phyloP scores from a whole-genome alignment of 1,140 invertebrate genomes.

The Drosophila watanabei region DNA sequence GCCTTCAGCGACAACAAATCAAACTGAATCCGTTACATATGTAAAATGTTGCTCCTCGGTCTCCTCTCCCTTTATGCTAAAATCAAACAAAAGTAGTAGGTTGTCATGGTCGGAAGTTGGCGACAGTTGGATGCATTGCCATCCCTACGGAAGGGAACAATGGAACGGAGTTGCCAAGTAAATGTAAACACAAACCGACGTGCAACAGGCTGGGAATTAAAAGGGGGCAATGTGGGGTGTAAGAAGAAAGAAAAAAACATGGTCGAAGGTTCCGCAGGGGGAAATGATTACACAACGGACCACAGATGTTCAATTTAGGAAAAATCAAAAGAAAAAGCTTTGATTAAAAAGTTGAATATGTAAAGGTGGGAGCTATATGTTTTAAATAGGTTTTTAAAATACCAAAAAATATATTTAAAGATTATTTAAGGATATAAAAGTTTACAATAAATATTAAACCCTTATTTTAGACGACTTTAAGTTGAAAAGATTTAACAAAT shows the following conservation, averaged over 20 bases:
- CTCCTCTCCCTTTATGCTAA: slow-evolving; percentile 63
- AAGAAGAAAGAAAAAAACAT: neutral
- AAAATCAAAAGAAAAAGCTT: neutral
- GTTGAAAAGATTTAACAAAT: fast-evolving
- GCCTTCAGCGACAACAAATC: slow-evolving; percentile 53
- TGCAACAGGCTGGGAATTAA: no score
- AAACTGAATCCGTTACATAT: slow-evolving; percentile 71
- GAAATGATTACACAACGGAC: slow-evolving; percentile 6
- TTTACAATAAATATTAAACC: neutral
- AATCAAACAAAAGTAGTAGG: slow-evolving; percentile 59
- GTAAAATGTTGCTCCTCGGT: slow-evolving; percentile 54
- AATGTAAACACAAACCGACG: no score
- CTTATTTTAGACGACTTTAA: neutral
- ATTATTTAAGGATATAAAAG: neutral
- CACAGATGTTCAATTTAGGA: slow-evolving; percentile 23
- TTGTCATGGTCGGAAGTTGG: slow-evolving; percentile 49
- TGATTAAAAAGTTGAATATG: slow-evolving; percentile 17
- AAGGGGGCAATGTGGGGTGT: no score
- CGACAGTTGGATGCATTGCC: slow-evolving; percentile 67
- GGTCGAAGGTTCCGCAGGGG: neutral
- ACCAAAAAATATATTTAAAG: neutral
- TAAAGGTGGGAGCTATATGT: neutral
- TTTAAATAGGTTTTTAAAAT: neutral
- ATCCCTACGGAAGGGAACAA: slow-evolving; percentile 17
- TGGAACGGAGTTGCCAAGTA: slow-evolving; percentile 45